Percentiles rank a stretch among this genome's conserved stretches.
These are phyloP conservation scores for Octopus bimaculoides DNA, from an alignment of 1,140 invertebrate genomes.

Conservation along the genomic window DNA sequence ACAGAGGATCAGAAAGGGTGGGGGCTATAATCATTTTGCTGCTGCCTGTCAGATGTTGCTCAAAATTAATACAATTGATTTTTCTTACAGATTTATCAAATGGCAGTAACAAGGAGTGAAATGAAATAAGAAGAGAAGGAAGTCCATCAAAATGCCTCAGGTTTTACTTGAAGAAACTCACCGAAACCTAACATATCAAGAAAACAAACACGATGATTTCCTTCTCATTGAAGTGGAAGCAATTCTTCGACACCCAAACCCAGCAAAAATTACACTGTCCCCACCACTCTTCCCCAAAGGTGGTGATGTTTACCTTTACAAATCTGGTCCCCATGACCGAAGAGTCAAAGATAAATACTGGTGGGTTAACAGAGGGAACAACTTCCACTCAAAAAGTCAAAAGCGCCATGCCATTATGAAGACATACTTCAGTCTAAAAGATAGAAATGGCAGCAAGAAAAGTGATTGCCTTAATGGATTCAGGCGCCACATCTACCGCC, in stretches of 20 bases:
- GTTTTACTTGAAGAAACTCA: no score
- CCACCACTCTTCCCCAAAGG: neutral
- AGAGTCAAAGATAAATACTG: neutral
- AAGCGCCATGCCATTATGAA: neutral
- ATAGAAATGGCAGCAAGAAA: neutral
- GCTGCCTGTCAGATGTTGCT: no score
- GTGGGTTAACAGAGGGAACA: neutral
- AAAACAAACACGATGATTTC: neutral
- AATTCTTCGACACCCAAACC: neutral
- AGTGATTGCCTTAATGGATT: constrained; percentile 1
- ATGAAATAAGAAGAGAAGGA: no score
- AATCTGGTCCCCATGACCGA: neutral
- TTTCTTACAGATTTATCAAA: no score
- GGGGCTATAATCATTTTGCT: no score
- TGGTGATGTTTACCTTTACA: neutral
- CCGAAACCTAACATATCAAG: no score
- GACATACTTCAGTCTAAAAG: constrained; percentile 1
- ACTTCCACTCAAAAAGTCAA: neutral
- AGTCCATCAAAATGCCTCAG: no score
- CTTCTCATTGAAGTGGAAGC: neutral
- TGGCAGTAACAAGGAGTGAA: no score
- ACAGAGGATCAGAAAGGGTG: no score
- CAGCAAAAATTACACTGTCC: neutral
- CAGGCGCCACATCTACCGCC: neutral
- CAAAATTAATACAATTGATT: no score